These are phyloP conservation scores for Lemur catta DNA, from an alignment of 2,797 vertebrate genomes.

Conservation along the genomic window DNA sequence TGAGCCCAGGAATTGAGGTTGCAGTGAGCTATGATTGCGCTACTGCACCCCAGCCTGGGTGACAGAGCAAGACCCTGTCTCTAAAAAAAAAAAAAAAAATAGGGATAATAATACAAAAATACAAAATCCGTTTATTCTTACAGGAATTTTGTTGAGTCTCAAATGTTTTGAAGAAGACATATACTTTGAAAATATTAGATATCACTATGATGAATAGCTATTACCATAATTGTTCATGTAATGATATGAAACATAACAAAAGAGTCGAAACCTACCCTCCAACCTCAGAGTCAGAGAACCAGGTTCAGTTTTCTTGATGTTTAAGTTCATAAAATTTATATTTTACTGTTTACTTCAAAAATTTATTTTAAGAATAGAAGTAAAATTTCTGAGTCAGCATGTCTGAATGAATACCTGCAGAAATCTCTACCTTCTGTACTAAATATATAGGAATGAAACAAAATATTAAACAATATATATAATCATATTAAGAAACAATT, in stretches of 20 bases:
- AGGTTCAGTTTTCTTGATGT: not conserved
- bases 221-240: not conserved
- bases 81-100: not conserved
- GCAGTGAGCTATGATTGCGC: too few relatives aligned
- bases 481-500: not conserved
- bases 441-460: not conserved
- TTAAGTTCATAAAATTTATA: not conserved
- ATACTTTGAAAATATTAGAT: not conserved
- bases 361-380: not conserved
- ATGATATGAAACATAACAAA: not conserved
- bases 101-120: not conserved
- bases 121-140: not conserved
- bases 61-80: too few relatives aligned
- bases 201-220: not conserved
- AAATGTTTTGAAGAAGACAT: not conserved
- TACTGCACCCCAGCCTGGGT: too few relatives aligned
- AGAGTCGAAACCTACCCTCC: not conserved
- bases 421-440: not conserved
- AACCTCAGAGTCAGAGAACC: not conserved
- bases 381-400: not conserved
- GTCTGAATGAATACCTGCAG: not conserved
- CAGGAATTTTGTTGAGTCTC: not conserved
- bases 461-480: not conserved
- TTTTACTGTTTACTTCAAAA: constrained; percentile 1
- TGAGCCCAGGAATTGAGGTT: too few relatives aligned